Percentiles rank a stretch among this genome's conserved stretches.
Evolutionary conservation across 2,888 invertebrate species (phyloP).

Genomic region (Itoplectis maculator): DNA sequence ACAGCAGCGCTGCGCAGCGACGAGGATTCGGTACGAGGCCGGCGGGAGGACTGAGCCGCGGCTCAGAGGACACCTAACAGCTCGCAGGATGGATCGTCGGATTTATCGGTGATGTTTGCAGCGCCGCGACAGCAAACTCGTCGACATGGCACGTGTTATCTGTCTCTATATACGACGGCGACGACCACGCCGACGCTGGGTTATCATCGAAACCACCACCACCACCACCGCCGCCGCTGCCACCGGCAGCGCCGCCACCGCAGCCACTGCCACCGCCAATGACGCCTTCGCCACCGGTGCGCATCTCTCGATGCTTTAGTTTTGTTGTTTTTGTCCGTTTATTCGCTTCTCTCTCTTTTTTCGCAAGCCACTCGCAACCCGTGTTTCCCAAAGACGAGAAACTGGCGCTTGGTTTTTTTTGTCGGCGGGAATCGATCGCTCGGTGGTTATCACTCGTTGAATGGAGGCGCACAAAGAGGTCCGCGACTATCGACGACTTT

Average conservation of each 20-base stretch:
- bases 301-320: no score
- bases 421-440: no score
- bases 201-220: slow-evolving; percentile 22
- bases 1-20: slow-evolving; percentile 21
- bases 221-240: neutral
- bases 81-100: slow-evolving; percentile 49
- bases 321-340: neutral
- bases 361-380: no score
- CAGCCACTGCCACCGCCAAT: neutral
- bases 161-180: neutral
- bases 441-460: no score
- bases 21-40: slow-evolving; percentile 62
- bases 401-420: no score
- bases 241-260: no score
- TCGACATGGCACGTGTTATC: slow-evolving; percentile 62
- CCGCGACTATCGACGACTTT: no score
- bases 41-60: slow-evolving; percentile 60
- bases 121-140: slow-evolving; percentile 54
- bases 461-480: no score
- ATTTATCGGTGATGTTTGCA: slow-evolving; percentile 60
- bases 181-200: slow-evolving; percentile 12
- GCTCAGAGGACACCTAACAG: slow-evolving; percentile 30
- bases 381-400: no score
- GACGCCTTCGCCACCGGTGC: neutral
- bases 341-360: neutral